phyloP scores from a whole-genome alignment of 2,797 vertebrate species.

The Galago senegalensis region DNA sequence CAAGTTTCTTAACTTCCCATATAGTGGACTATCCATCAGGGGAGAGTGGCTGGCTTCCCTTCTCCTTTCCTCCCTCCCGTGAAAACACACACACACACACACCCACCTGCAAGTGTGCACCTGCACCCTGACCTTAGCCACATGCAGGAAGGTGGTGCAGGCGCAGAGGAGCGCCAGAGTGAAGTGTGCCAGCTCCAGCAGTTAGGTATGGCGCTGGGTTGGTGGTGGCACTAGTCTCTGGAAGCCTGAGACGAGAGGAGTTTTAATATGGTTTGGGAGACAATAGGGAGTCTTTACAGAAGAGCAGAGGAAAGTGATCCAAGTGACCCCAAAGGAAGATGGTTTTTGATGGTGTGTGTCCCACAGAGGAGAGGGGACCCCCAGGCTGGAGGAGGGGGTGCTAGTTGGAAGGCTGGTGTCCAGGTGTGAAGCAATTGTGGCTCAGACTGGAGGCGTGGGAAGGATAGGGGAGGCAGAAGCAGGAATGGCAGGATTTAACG shows the following conservation, averaged over 20 bases:
- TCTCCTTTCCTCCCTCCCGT: neutral
- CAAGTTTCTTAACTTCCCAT: neutral
- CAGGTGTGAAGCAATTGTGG: neutral
- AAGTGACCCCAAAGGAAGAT: slow-evolving; percentile 66
- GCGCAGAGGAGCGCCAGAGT: neutral
- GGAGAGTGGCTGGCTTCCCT: neutral
- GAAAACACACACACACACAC: too few relatives aligned
- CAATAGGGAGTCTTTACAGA: slow-evolving; percentile 56
- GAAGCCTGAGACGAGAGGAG: neutral
- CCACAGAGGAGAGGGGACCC: neutral
- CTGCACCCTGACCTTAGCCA: too few relatives aligned
- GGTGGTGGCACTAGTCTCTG: neutral
- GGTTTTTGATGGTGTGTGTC: slow-evolving; percentile 69
- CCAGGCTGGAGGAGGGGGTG: slow-evolving; percentile 3
- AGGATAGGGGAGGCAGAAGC: slow-evolving; percentile 31
- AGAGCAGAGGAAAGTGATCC: slow-evolving; percentile 41
- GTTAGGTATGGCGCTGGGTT: slow-evolving; percentile 35
- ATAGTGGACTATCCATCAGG: fast-evolving
- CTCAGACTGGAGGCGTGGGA: neutral
- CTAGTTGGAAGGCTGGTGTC: slow-evolving; percentile 52
- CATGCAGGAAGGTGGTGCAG: neutral
- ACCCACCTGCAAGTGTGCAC: fast-evolving
- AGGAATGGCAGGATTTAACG: neutral
- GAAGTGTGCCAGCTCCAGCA: fast-evolving
- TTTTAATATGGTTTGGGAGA: slow-evolving; percentile 75